Conservation (phyloP, 1,140 invertebrate genomes). For the Branchinecta lindahli region DNA sequence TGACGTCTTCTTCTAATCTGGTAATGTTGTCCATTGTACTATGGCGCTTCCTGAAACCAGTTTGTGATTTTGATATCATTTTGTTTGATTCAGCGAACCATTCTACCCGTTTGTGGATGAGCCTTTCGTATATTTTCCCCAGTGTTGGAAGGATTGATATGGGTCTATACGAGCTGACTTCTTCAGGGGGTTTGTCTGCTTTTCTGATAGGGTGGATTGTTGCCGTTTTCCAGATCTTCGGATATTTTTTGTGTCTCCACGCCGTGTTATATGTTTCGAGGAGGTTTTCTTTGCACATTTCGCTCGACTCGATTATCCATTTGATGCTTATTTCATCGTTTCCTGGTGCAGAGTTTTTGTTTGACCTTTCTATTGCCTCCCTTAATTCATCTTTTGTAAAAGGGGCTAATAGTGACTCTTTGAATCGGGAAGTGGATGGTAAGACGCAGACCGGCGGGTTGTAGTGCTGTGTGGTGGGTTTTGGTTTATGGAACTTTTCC, state of each 20-base stretch:
- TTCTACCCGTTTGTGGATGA: background rate
- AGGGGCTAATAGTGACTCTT: background rate
- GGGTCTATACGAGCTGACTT: background rate
- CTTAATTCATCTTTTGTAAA: background rate
- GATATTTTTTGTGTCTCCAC: background rate
- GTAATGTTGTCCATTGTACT: background rate
- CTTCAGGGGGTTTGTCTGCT: background rate
- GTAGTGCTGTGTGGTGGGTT: too few species aligned
- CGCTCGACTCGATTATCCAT: background rate
- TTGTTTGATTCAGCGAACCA: background rate
- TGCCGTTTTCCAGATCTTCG: background rate
- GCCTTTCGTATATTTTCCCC: background rate
- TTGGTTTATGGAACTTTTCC: too few species aligned
- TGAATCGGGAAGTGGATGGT: too few species aligned
- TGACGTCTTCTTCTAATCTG: background rate
- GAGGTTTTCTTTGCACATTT: background rate
- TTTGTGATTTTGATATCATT: background rate
- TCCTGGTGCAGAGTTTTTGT: background rate
- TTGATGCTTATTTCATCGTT: constrained; percentile 1
- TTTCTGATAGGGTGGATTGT: background rate
- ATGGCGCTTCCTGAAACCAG: background rate
- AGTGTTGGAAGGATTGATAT: background rate
- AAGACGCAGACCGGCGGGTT: too few species aligned
- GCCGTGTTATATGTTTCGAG: background rate
- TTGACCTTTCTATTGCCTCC: background rate